Evolutionary conservation across 2,113 vertebrate species (phyloP).

Genomic region (Saimiri boliviensis): DNA sequence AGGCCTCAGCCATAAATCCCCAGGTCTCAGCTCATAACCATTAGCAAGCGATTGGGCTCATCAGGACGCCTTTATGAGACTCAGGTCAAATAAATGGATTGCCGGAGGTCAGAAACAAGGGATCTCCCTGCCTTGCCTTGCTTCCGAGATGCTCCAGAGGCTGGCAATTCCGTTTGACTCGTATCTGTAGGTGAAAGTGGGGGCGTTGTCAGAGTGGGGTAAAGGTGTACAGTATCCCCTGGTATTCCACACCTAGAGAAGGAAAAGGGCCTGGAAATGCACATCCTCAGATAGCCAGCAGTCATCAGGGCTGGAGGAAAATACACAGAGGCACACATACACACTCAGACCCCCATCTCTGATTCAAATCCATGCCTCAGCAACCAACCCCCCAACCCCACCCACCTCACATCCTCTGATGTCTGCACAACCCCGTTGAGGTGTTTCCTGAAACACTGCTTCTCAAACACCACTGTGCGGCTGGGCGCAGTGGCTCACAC

Average conservation of each 20-base stretch:
- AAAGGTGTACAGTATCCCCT: neutral
- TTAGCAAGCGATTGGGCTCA: slow-evolving; percentile 75
- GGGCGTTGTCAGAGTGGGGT: neutral
- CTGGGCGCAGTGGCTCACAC: too few species aligned
- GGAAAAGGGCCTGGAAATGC: neutral
- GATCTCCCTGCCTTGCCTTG: slow-evolving; percentile 50
- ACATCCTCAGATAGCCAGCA: neutral
- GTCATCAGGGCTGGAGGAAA: neutral
- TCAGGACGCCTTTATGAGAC: slow-evolving; percentile 74
- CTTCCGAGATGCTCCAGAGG: neutral
- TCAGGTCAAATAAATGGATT: slow-evolving; percentile 77
- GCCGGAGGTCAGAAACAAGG: slow-evolving; percentile 67
- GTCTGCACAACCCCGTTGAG: neutral
- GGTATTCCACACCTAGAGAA: neutral
- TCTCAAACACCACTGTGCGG: neutral
- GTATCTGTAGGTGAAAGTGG: neutral
- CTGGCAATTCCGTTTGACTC: neutral
- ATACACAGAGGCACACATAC: neutral
- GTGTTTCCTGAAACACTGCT: neutral
- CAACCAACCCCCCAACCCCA: neutral
- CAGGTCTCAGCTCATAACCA: slow-evolving; percentile 78
- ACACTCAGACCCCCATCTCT: neutral
- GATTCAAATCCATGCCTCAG: neutral
- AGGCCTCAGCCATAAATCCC: slow-evolving; percentile 76
- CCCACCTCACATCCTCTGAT: neutral